Percentiles rank a stretch among this genome's conserved stretches.
These are phyloP conservation scores for Azemiops feae DNA, from an alignment of 2,113 vertebrate species.

Conservation along the genomic window DNA sequence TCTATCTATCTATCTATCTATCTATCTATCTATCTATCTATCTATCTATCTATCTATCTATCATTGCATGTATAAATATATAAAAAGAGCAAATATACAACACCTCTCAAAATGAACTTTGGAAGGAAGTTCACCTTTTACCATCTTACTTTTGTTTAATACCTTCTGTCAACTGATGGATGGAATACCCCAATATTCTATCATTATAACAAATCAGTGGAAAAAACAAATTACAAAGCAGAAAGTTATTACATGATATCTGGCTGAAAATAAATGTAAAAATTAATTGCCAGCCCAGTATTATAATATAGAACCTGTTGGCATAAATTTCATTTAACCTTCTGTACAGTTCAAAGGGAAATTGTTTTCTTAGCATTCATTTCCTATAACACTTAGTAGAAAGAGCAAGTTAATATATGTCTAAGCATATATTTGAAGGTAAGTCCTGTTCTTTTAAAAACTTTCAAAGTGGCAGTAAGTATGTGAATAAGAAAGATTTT, in stretches of 20 bases:
- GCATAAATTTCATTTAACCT: background rate
- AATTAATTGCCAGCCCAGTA: background rate
- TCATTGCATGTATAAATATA: background rate
- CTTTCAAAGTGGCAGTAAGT: background rate
- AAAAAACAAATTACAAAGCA: background rate
- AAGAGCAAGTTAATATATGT: background rate
- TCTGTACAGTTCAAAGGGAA: background rate
- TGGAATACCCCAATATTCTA: background rate
- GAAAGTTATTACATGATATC: background rate
- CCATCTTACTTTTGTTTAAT: background rate
- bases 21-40: background rate
- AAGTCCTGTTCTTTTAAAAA: background rate
- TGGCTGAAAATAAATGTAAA: background rate
- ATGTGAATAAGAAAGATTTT: background rate
- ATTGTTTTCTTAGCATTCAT: background rate
- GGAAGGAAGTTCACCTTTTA: background rate
- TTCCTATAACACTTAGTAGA: background rate
- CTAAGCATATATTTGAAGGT: background rate
- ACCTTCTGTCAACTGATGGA: background rate
- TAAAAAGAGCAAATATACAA: background rate
- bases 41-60: background rate
- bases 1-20: background rate
- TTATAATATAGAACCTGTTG: background rate
- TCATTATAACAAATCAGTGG: background rate
- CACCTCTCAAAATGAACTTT: background rate